phyloP scores from a whole-genome alignment of 2,797 vertebrate genomes.

The Acipenser transmontanus region DNA sequence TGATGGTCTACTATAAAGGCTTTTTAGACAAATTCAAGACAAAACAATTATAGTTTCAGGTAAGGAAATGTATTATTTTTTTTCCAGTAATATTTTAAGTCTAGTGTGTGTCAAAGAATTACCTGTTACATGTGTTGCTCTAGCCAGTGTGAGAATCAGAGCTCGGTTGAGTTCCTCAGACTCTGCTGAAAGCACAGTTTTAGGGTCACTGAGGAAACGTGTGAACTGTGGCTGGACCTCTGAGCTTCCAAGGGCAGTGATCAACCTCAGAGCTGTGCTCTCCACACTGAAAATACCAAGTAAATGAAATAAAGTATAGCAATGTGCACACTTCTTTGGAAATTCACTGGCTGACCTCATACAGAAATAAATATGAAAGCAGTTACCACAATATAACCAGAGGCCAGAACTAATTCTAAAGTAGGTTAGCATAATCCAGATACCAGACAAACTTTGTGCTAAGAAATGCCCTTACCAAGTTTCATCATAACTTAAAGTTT shows the following conservation, averaged over 20 bases:
- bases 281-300: conserved; percentile 68
- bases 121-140: conserved; percentile 96
- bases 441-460: too few species aligned
- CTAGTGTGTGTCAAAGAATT: background rate
- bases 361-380: background rate
- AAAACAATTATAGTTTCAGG: too few species aligned
- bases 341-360: background rate
- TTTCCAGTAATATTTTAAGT: too few species aligned
- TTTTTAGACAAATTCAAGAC: too few species aligned
- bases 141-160: conserved; percentile 88
- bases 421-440: too few species aligned
- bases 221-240: conserved; percentile 97
- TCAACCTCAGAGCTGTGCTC: conserved; percentile 89
- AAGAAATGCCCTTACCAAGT: too few species aligned
- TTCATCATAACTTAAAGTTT: too few species aligned
- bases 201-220: conserved; percentile 92
- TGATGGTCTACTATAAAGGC: background rate
- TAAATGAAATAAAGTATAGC: background rate
- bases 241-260: conserved; percentile 91
- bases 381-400: too few species aligned
- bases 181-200: conserved; percentile 89
- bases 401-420: too few species aligned
- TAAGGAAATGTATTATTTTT: too few species aligned
- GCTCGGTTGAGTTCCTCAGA: conserved; percentile 95
- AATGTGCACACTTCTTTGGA: background rate